Base-by-base conservation (phyloP, 64 coral and sea anemone species). In the Exaiptasia diaphana region DNA sequence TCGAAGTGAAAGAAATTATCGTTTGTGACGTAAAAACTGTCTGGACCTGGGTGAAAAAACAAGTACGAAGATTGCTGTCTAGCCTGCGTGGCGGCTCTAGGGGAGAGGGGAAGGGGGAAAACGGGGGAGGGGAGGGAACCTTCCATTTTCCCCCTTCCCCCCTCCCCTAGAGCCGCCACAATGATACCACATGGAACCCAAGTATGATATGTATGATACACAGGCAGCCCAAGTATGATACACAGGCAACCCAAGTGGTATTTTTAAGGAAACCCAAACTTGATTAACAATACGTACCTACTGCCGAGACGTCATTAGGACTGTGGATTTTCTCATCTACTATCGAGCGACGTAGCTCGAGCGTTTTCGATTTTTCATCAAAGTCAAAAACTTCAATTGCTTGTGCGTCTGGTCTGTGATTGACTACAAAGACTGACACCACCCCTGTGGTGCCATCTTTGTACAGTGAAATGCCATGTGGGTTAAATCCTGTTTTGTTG, bases 21-120 rank as follows among this genome's bases (percentile, higher is more conserved):
- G 43, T 91, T 91, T n/a, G 89, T 91, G 22, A 86, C 82, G 23
- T 91, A 91, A 50, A 91, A 91, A 56, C 82, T 86, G 41, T 91
- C 74, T 10, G 82, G 82, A 60, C 89, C 89, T 91, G 48, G 7
- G 37, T 43, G 29, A 40, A 79, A 18, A n/a, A n/a, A n/a, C n/a
- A n/a, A n/a, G n/a, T n/a, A n/a, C n/a, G n/a, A n/a, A n/a, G n/a
- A n/a, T n/a, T n/a, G n/a, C n/a, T n/a, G n/a, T n/a, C n/a, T n/a
- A n/a, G n/a, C n/a, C n/a, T n/a, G n/a, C n/a, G n/a, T n/a, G n/a
- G n/a, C n/a, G n/a, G n/a, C n/a, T n/a, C n/a, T n/a, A n/a, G n/a
- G n/a, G n/a, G n/a, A n/a, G n/a, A n/a, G n/a, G n/a, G n/a, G n/a
- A n/a, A n/a, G n/a, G n/a, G n/a, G n/a, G n/a, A n/a, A n/a, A n/a